Conservation (phyloP, 2,113 vertebrate species). For the Nyctibius bracteatus region DNA sequence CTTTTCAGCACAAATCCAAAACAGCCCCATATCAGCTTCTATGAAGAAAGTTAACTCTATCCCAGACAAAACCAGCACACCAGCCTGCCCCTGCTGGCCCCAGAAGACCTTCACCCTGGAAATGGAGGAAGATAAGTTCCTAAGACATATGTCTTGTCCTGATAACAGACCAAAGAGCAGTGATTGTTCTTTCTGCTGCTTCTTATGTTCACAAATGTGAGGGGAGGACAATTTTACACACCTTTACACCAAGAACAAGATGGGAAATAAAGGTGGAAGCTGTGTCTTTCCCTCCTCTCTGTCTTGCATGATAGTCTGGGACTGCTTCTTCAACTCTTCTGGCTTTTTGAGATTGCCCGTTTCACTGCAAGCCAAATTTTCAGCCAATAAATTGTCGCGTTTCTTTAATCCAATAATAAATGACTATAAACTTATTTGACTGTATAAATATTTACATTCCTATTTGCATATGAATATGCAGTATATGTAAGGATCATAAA, state of each 20-base stretch:
- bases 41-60: too few species aligned
- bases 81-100: neutral
- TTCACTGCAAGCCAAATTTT: neutral
- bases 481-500: neutral
- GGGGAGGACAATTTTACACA: neutral
- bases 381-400: neutral
- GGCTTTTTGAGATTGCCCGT: neutral
- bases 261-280: neutral
- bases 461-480: neutral
- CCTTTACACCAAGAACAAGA: neutral
- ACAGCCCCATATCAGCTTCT: too few species aligned
- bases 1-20: too few species aligned
- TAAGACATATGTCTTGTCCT: rapidly evolving
- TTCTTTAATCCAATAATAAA: neutral
- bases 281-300: neutral
- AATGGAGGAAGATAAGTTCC: neutral
- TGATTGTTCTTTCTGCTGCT: neutral
- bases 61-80: too few species aligned
- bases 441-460: neutral
- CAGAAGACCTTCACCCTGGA: neutral
- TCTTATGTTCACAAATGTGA: neutral
- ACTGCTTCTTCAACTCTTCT: neutral
- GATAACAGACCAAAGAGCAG: neutral
- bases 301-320: neutral
- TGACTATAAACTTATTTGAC: neutral